A percentile compares a stretch with the other conserved stretches of the same genome.
These are phyloP conservation scores for Gallinago jamesoni DNA, from an alignment of 2,113 vertebrate species.

Conservation along the genomic window DNA sequence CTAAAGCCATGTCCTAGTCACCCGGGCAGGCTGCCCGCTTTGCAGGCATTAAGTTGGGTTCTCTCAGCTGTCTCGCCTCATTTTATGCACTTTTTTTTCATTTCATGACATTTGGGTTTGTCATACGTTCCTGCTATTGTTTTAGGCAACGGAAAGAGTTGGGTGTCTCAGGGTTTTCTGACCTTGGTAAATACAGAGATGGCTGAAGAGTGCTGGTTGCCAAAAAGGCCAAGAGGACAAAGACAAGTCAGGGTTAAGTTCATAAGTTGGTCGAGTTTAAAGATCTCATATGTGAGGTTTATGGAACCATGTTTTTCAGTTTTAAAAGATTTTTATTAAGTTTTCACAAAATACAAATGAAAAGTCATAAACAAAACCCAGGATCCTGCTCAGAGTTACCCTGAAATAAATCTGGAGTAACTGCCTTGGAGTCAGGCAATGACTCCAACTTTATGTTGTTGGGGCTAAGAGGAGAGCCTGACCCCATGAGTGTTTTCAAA, in stretches of 20 bases:
- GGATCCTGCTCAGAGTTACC: conserved; percentile 11
- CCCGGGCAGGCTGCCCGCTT: not conserved
- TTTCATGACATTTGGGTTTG: not conserved
- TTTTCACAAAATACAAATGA: conserved; percentile 62
- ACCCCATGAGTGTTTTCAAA: conserved; percentile 58
- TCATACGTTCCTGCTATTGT: not conserved
- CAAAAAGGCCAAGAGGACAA: not conserved
- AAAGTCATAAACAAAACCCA: conserved; percentile 60
- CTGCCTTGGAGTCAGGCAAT: conserved; percentile 38
- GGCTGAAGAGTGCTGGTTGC: not conserved
- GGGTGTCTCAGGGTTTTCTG: not conserved
- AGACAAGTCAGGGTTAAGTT: conserved; percentile 51
- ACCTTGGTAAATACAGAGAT: not conserved
- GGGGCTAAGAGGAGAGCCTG: conserved; percentile 39
- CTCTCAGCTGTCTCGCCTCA: not conserved
- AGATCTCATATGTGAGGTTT: conserved; percentile 60
- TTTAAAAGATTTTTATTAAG: conserved; percentile 68
- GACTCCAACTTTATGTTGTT: conserved; percentile 51
- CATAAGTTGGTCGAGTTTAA: conserved; percentile 35
- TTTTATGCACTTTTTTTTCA: not conserved
- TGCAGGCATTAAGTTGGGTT: not conserved
- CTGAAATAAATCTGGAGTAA: conserved; percentile 61
- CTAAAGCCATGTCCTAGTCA: not conserved
- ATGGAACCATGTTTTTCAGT: conserved; percentile 26
- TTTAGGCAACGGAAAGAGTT: not conserved